A percentile compares a stretch with the other conserved stretches of the same genome.
Conservation (phyloP, 2,113 vertebrate species). For the Acrocephalus arundinaceus region DNA sequence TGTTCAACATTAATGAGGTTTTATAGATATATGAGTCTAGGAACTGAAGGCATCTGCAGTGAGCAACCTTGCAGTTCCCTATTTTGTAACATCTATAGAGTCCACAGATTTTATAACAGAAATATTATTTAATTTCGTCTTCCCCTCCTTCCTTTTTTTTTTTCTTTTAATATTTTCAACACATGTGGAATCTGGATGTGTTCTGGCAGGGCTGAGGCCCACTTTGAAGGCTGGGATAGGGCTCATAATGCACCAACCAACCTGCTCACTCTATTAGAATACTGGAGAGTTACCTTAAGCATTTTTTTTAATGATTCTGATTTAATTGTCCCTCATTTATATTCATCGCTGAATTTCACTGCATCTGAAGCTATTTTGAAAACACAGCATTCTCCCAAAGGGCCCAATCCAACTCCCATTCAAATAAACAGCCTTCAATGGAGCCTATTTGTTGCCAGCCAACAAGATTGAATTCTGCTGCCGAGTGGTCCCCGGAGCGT, state of each 20-base stretch:
- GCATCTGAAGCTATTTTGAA: conserved; percentile 53
- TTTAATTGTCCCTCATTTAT: conserved; percentile 60
- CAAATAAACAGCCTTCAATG: conserved; percentile 64
- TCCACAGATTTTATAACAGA: not conserved
- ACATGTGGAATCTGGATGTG: not conserved
- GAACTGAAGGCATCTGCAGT: not conserved
- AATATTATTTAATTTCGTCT: not conserved
- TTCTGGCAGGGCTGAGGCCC: not conserved
- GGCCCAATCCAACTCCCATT: conserved; percentile 56
- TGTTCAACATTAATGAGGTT: not conserved
- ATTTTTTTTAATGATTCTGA: not conserved
- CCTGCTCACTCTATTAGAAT: not conserved
- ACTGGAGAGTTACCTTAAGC: not conserved
- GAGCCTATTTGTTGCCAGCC: conserved; percentile 57
- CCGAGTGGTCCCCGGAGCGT: conserved; percentile 6
- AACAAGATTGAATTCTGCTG: conserved; percentile 57
- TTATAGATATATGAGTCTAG: not conserved
- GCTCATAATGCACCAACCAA: not conserved
- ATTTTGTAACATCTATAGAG: not conserved
- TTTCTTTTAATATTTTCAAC: not conserved
- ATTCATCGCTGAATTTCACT: conserved; percentile 36
- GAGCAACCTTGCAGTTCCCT: not conserved
- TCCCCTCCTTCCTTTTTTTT: rapidly evolving
- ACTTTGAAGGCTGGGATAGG: not conserved
- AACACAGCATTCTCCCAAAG: conserved; percentile 39